These are phyloP conservation scores for Pyrochroa serraticornis DNA, from an alignment of 2,888 invertebrate species.

Conservation along the genomic window DNA sequence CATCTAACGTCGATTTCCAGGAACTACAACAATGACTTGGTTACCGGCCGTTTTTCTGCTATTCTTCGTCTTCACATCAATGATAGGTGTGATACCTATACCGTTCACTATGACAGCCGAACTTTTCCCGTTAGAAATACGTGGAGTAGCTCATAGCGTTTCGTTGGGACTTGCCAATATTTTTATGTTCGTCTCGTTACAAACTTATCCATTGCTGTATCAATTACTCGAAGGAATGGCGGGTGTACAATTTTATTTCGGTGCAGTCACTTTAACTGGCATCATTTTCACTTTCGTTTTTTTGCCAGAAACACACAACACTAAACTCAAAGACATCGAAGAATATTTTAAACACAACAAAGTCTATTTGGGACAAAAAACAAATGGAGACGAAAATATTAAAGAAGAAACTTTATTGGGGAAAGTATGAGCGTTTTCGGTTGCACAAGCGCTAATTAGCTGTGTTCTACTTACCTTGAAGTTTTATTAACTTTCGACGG, in stretches of 20 bases:
- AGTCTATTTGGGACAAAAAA: slow-evolving; percentile 32
- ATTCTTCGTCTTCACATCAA: slow-evolving; percentile 62
- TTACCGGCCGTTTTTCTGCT: slow-evolving; percentile 60
- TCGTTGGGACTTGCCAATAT: slow-evolving; percentile 61
- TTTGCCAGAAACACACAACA: slow-evolving; percentile 61
- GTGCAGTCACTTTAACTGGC: slow-evolving; percentile 44
- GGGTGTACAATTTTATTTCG: slow-evolving; percentile 58
- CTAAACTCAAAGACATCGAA: slow-evolving; percentile 59
- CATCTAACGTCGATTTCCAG: slow-evolving; percentile 29
- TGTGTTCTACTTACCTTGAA: too few species aligned
- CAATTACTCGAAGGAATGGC: slow-evolving; percentile 56
- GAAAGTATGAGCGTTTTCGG: too few species aligned
- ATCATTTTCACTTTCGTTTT: slow-evolving; percentile 55
- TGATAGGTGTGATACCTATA: slow-evolving; percentile 63
- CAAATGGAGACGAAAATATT: too few species aligned
- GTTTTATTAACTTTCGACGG: too few species aligned
- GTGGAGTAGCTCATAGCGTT: slow-evolving; percentile 63
- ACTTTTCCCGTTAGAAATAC: slow-evolving; percentile 63
- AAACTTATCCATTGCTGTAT: slow-evolving; percentile 55
- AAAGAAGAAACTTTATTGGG: too few species aligned
- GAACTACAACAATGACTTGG: slow-evolving; percentile 48
- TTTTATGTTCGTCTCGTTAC: slow-evolving; percentile 63
- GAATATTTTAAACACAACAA: slow-evolving; percentile 58
- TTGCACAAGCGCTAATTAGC: too few species aligned
- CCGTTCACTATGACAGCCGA: slow-evolving; percentile 69